These are phyloP conservation scores for Caenorhabditis becei DNA, from an alignment of 2,888 invertebrate species.

Conservation along the genomic window DNA sequence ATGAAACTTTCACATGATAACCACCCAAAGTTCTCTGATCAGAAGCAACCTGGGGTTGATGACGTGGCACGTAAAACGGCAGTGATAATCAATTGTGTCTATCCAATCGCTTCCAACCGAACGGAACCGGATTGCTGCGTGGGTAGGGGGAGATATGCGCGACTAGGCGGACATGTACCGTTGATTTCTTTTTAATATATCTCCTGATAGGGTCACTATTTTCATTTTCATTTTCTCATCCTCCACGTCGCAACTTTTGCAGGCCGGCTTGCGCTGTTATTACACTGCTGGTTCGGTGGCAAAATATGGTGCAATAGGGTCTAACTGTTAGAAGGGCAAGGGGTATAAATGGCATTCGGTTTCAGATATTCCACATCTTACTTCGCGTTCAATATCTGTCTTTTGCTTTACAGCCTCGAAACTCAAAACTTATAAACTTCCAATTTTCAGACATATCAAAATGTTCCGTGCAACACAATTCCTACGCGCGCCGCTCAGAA, in stretches of 20 bases:
- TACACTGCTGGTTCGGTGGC: constrained; percentile 13
- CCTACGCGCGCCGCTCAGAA: constrained; percentile 32
- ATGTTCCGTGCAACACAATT: constrained; percentile 56
- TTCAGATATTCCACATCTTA: neutral
- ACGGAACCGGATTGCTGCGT: constrained; percentile 47
- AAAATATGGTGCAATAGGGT: constrained; percentile 50
- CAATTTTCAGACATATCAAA: too few relatives aligned
- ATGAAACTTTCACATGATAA: constrained; percentile 28
- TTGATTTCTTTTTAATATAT: constrained; percentile 23
- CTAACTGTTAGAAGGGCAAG: constrained; percentile 21
- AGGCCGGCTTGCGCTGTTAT: neutral
- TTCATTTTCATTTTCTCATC: constrained; percentile 3
- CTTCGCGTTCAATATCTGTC: neutral
- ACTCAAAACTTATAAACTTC: neutral
- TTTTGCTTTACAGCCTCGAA: neutral
- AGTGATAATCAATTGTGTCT: constrained; percentile 37
- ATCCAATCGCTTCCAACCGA: neutral
- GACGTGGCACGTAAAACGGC: constrained; percentile 30
- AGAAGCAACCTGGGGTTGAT: neutral
- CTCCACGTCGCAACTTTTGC: neutral
- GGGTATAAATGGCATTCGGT: constrained; percentile 27
- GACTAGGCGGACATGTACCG: constrained; percentile 20
- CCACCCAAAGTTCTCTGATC: constrained; percentile 47
- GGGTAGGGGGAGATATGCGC: constrained; percentile 17
- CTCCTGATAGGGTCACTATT: constrained; percentile 29